Evolutionary conservation across 2,888 invertebrate species (phyloP).

Genomic region (Acrobasis repandana): DNA sequence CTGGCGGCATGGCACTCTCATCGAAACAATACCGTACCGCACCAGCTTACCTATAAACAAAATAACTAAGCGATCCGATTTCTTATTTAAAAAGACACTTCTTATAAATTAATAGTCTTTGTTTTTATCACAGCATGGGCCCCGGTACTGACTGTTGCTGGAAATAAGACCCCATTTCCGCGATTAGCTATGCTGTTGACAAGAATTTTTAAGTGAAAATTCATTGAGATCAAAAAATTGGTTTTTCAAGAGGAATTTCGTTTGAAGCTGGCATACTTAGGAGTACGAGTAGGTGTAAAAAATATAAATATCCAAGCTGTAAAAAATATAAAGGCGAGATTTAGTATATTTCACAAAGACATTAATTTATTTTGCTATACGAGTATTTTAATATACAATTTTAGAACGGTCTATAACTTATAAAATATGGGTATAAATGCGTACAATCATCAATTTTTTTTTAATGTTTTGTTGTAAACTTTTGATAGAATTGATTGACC

Average conservation of each 20-base stretch:
- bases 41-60: conserved; percentile 14
- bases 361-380: no score
- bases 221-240: neutral
- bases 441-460: no score
- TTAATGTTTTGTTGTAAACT: no score
- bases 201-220: neutral
- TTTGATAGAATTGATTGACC: no score
- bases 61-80: conserved; percentile 19
- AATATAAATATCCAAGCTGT: no score
- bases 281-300: no score
- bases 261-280: neutral
- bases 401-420: no score
- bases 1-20: conserved; percentile 46
- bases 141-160: conserved; percentile 7
- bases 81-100: conserved; percentile 18
- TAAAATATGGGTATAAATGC: no score
- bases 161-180: neutral
- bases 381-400: no score
- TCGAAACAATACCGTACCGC: conserved; percentile 26
- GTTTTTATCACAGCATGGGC: conserved; percentile 19
- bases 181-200: conserved; percentile 4
- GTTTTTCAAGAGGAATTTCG: neutral
- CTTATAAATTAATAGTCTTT: conserved; percentile 16
- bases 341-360: no score
- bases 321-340: no score